phyloP scores from a whole-genome alignment of 2,113 vertebrate species.

The Neogale vison region DNA sequence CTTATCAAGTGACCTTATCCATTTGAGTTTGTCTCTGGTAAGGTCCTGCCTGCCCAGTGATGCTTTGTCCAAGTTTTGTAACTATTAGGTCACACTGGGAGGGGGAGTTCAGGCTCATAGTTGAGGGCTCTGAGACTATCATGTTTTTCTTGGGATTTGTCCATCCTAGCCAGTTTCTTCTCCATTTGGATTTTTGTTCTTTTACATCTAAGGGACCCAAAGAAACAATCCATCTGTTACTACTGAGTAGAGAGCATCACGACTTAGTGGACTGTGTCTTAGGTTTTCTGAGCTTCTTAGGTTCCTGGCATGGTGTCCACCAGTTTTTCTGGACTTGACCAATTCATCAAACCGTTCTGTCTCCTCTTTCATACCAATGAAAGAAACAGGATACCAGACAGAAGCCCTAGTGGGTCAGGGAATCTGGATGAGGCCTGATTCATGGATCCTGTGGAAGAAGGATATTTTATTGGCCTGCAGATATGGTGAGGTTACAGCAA shows the following conservation, averaged over 20 bases:
- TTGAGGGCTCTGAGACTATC: neutral
- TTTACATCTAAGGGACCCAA: neutral
- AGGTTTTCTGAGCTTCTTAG: neutral
- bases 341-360: neutral
- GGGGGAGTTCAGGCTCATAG: neutral
- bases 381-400: neutral
- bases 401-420: neutral
- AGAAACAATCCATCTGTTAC: neutral
- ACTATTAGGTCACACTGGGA: neutral
- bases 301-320: neutral
- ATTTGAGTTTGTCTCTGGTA: neutral
- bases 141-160: neutral
- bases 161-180: neutral
- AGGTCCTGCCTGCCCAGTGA: neutral
- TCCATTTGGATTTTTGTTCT: neutral
- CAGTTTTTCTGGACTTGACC: neutral
- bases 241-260: neutral
- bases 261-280: neutral
- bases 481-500: slow-evolving; percentile 45
- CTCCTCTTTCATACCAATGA: neutral
- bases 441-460: neutral
- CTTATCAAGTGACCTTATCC: neutral
- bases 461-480: neutral
- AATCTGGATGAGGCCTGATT: neutral
- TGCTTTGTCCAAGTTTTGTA: neutral